Evolutionary conservation across 2,888 invertebrate genomes (phyloP).

Genomic region (Epistrophe grossulariae): DNA sequence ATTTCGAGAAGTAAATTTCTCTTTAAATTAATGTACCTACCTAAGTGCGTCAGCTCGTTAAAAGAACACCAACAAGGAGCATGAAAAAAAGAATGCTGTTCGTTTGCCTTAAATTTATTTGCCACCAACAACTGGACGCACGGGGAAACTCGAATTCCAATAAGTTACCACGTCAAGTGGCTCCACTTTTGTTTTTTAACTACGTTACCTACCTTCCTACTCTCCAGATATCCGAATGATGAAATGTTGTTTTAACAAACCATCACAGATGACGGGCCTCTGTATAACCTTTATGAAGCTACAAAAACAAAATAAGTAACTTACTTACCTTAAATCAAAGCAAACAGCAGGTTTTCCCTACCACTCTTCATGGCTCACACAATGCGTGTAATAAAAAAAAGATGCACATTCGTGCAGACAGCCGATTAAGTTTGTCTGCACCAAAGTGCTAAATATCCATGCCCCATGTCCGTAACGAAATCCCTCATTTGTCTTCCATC

Average conservation of each 20-base stretch:
- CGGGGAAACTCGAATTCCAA: background rate
- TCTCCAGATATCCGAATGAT: constrained; percentile 6
- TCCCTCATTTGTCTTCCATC: constrained; percentile 56
- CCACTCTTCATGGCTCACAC: background rate
- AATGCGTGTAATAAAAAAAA: constrained; percentile 1
- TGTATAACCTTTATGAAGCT: constrained; percentile 4
- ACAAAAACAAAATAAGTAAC: constrained; percentile 24
- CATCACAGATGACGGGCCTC: constrained; percentile 42
- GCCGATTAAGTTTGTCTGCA: constrained; percentile 55
- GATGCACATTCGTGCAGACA: constrained; percentile 62
- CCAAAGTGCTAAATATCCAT: constrained; percentile 58
- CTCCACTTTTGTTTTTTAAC: constrained; percentile 1
- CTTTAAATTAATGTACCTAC: background rate
- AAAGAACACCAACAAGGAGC: background rate
- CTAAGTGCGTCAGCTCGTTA: background rate
- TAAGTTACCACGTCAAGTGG: constrained; percentile 30
- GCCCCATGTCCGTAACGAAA: constrained; percentile 46
- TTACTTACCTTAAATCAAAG: background rate
- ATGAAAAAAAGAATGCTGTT: background rate
- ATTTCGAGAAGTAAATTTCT: background rate
- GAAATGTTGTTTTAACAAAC: constrained; percentile 35
- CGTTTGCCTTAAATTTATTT: background rate
- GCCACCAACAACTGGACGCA: background rate
- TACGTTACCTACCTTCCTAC: background rate
- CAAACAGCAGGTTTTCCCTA: background rate